These are phyloP conservation scores for Vanessa tameamea DNA, from an alignment of 1,140 invertebrate species.

Conservation along the genomic window DNA sequence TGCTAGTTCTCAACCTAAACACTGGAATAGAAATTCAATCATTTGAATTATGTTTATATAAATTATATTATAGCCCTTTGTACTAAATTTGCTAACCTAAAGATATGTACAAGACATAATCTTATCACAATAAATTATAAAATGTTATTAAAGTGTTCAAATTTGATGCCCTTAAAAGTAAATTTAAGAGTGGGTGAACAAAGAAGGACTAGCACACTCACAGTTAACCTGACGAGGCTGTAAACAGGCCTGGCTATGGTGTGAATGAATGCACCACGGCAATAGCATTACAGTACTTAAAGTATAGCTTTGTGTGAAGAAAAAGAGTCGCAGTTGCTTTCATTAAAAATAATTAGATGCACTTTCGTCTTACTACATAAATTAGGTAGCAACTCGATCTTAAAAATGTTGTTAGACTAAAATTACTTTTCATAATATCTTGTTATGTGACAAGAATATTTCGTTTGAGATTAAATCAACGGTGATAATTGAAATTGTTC, in stretches of 20 bases:
- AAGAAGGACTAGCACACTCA: conserved; percentile 59
- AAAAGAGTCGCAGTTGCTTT: conserved; percentile 19
- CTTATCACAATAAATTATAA: background rate
- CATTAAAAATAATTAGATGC: conserved; percentile 18
- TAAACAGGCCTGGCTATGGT: conserved; percentile 41
- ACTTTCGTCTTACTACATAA: conserved; percentile 14
- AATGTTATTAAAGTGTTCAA: conserved; percentile 48
- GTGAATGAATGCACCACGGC: conserved; percentile 20
- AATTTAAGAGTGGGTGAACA: conserved; percentile 48
- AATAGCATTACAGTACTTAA: conserved; percentile 17
- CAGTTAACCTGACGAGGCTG: conserved; percentile 59
- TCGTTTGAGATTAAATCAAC: conserved; percentile 37
- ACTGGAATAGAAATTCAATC: no score
- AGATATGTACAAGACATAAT: no score
- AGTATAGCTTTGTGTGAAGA: conserved; percentile 17
- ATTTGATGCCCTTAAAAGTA: conserved; percentile 48
- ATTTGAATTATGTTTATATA: no score
- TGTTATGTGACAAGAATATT: conserved; percentile 9
- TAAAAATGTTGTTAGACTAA: conserved; percentile 3
- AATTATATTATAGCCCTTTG: no score
- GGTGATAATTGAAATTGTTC: conserved; percentile 49
- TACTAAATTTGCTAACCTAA: no score
- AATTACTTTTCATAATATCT: background rate
- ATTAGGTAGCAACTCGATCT: conserved; percentile 9
- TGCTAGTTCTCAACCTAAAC: no score